phyloP scores from a whole-genome alignment of 2,888 invertebrate species.

The Lycophotia porphyrea region DNA sequence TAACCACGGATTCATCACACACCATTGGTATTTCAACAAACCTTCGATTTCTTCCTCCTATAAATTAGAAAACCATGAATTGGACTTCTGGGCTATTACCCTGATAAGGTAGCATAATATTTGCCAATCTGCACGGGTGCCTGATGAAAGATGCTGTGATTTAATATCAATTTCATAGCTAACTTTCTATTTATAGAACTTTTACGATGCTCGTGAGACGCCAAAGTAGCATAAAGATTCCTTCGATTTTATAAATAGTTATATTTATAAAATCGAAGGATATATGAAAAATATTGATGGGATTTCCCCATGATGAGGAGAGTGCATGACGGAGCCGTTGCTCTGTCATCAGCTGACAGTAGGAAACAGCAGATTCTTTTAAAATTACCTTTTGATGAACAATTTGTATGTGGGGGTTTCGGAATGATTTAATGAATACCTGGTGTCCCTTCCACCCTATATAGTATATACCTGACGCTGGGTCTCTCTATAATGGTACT shows the following conservation, averaged over 20 bases:
- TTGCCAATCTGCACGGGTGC: no score
- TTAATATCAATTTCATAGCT: background rate
- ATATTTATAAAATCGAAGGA: no score
- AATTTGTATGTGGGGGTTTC: background rate
- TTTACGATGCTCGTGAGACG: conserved; percentile 10
- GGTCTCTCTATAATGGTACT: background rate
- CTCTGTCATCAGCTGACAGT: conserved; percentile 92
- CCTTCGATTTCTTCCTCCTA: conserved; percentile 95
- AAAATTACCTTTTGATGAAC: no score
- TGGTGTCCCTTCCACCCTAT: background rate
- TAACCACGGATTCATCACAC: conserved; percentile 91
- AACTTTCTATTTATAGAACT: conserved; percentile 15
- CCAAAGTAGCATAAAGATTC: conserved; percentile 1
- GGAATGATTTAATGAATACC: background rate
- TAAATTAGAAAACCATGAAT: background rate
- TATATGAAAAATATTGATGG: no score
- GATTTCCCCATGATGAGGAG: conserved; percentile 57
- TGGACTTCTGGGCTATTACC: background rate
- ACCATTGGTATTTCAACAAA: conserved; percentile 86
- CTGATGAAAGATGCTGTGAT: no score
- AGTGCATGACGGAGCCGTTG: conserved; percentile 92
- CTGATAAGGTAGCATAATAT: background rate
- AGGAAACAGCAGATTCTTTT: background rate
- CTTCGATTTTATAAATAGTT: background rate
- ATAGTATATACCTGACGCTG: background rate